Percentiles rank a stretch among this genome's conserved stretches.
Conservation (phyloP, 2,888 invertebrate genomes). For the Pteria penguin region DNA sequence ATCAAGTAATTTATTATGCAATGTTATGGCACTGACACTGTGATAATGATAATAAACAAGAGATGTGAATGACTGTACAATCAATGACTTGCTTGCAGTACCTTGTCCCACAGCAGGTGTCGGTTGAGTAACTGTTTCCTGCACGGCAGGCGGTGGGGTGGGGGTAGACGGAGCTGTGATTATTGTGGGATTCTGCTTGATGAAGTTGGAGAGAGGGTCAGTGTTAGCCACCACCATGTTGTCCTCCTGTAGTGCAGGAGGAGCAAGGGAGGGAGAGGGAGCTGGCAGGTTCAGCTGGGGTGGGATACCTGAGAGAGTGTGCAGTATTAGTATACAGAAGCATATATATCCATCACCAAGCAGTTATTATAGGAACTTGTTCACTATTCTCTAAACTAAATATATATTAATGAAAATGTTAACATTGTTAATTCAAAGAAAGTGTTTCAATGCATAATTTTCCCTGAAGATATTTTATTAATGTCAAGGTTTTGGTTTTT, state of each 20-base stretch:
- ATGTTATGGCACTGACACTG: too few relatives aligned
- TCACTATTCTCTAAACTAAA: too few relatives aligned
- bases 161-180: conserved; percentile 77
- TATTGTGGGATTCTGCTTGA: conserved; percentile 77
- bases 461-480: too few relatives aligned
- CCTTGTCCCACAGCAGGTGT: conserved; percentile 28
- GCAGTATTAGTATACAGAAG: not conserved
- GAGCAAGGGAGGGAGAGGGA: not conserved
- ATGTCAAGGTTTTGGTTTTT: too few relatives aligned
- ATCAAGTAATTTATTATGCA: too few relatives aligned
- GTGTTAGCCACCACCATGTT: not conserved
- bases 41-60: too few relatives aligned
- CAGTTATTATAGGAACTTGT: conserved; percentile 21
- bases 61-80: too few relatives aligned
- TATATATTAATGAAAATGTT: too few relatives aligned
- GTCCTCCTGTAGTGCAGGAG: not conserved
- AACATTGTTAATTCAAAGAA: too few relatives aligned
- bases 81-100: too few relatives aligned
- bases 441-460: too few relatives aligned
- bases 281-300: conserved; percentile 20
- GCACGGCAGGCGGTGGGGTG: conserved; percentile 56
- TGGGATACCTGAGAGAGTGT: conserved; percentile 23
- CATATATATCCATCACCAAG: conserved; percentile 7
- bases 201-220: conserved; percentile 72
- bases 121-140: conserved; percentile 15